A percentile compares a stretch with the other conserved stretches of the same genome.
These are phyloP conservation scores for Psophia crepitans DNA, from an alignment of 2,113 vertebrate species.

Conservation along the genomic window DNA sequence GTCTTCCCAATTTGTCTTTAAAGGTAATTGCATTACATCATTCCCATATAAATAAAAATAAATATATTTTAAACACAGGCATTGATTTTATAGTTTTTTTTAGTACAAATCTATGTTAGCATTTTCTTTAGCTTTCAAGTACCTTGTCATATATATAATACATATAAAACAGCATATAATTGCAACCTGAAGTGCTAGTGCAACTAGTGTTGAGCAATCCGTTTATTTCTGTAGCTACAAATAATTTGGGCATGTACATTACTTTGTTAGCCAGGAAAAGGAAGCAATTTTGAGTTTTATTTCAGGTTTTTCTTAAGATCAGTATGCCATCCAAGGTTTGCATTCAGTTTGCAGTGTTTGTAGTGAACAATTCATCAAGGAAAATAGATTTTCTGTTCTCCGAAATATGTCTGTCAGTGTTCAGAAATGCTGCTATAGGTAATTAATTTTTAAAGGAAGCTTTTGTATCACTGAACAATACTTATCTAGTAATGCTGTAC, in stretches of 20 bases:
- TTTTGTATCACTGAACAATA: constrained; percentile 26
- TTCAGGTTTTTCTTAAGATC: not conserved
- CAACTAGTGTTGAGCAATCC: not conserved
- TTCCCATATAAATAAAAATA: constrained; percentile 22
- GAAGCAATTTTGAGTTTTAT: not conserved
- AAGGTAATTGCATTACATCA: not conserved
- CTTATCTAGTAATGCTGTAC: not conserved
- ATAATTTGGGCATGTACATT: not conserved
- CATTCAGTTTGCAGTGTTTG: not conserved
- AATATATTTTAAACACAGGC: constrained; percentile 15
- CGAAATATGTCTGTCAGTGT: not conserved
- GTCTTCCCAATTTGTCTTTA: not conserved
- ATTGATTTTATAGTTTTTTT: not conserved
- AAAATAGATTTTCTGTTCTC: not conserved
- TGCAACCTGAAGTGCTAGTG: constrained; percentile 2
- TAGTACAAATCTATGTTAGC: constrained; percentile 30
- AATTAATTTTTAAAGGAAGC: constrained; percentile 9
- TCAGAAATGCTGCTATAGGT: constrained; percentile 21
- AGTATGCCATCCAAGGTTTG: not conserved
- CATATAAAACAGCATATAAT: not conserved
- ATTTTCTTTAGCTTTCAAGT: constrained; percentile 27
- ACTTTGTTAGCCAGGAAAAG: not conserved
- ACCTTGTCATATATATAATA: not conserved
- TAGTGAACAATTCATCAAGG: not conserved
- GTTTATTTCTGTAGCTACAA: not conserved